A percentile compares a stretch with the other conserved stretches of the same genome.
phyloP scores from a whole-genome alignment of 1,140 invertebrate species.

The Danaus plexippus region DNA sequence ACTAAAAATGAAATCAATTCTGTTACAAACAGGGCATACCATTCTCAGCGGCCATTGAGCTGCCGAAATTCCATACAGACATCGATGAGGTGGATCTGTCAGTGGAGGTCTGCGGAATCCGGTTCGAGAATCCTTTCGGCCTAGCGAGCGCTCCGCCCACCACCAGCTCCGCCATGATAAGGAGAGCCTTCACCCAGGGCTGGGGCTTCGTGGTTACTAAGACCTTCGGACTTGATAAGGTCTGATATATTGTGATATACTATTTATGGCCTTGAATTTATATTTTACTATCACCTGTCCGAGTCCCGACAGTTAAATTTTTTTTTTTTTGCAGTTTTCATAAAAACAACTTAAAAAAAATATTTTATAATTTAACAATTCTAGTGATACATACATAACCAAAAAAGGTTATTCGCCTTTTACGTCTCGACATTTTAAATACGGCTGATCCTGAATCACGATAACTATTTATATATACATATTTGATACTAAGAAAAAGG shows the following conservation, averaged over 20 bases:
- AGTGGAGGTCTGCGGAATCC: constrained; percentile 92
- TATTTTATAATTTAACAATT: too few relatives aligned
- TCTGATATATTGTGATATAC: constrained; percentile 33
- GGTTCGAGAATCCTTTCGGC: constrained; percentile 97
- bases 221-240: constrained; percentile 96
- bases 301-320: background rate
- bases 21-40: constrained; percentile 70
- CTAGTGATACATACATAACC: too few relatives aligned
- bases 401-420: too few relatives aligned
- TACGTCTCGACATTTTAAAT: too few relatives aligned
- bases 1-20: background rate
- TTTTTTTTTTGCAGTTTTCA: too few relatives aligned
- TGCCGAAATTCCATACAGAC: constrained; percentile 94
- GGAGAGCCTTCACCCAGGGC: constrained; percentile 93
- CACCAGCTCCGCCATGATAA: constrained; percentile 95
- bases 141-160: constrained; percentile 97
- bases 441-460: too few relatives aligned
- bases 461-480: too few relatives aligned
- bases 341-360: too few relatives aligned
- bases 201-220: constrained; percentile 98
- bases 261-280: too few relatives aligned
- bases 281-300: too few relatives aligned
- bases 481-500: too few relatives aligned
- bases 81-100: constrained; percentile 96
- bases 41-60: constrained; percentile 76